Evolutionary conservation across 2,888 invertebrate species (phyloP).

Genomic region (Clitarchus hookeri): DNA sequence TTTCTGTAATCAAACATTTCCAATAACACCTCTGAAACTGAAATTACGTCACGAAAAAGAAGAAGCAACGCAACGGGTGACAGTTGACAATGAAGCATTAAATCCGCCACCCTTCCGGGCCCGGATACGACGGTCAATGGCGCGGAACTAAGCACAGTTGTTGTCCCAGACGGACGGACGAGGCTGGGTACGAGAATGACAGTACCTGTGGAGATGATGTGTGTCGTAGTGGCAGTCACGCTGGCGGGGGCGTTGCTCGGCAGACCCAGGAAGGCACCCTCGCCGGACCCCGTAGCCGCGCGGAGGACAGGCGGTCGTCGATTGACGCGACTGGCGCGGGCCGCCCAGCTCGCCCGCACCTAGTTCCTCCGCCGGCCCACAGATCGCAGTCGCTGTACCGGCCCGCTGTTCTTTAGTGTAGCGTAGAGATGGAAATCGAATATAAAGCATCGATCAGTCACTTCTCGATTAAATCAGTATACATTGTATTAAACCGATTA

Average conservation of each 20-base stretch:
- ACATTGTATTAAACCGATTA: too few relatives aligned
- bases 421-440: too few relatives aligned
- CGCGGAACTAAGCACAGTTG: neutral
- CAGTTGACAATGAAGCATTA: too few relatives aligned
- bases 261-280: slow-evolving; percentile 14
- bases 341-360: neutral
- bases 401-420: neutral
- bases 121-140: neutral
- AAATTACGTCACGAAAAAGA: too few relatives aligned
- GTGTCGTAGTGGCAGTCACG: neutral
- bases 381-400: neutral
- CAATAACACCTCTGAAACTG: too few relatives aligned
- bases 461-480: too few relatives aligned
- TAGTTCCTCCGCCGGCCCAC: neutral
- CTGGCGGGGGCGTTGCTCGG: neutral
- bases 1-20: too few relatives aligned
- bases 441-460: too few relatives aligned
- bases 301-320: neutral
- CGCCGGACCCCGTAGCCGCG: neutral
- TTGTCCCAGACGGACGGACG: neutral
- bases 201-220: neutral
- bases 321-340: neutral
- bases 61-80: too few relatives aligned
- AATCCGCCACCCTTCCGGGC: neutral
- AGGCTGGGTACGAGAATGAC: neutral